A percentile compares a stretch with the other conserved stretches of the same genome.
Evolutionary conservation across 2,113 vertebrate genomes (phyloP).

Genomic region (Oncorhynchus gorbuscha): DNA sequence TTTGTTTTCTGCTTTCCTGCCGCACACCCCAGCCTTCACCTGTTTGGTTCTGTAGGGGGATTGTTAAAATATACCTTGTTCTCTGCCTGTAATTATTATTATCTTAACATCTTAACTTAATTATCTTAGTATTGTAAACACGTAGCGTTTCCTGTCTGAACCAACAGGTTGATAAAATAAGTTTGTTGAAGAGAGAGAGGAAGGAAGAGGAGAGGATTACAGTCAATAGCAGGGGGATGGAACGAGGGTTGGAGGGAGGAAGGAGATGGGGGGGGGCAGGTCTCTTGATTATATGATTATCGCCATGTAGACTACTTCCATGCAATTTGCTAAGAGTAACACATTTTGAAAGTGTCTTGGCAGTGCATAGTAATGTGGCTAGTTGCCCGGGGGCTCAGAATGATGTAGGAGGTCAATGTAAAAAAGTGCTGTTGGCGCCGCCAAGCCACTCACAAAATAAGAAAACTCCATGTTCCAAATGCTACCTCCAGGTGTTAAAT

Average conservation of each 20-base stretch:
- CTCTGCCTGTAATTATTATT: no score
- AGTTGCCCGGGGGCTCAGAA: conserved; percentile 34
- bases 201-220: conserved; percentile 3
- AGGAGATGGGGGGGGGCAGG: conserved; percentile 26
- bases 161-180: not conserved
- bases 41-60: no score
- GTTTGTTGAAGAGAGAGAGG: not conserved
- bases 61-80: no score
- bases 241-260: not conserved
- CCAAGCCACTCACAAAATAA: conserved; percentile 33
- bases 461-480: not conserved
- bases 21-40: no score
- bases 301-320: conserved; percentile 41
- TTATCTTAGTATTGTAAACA: no score
- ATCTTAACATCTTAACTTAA: no score
- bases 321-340: conserved; percentile 58
- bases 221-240: not conserved
- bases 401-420: conserved; percentile 48
- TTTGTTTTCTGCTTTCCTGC: no score
- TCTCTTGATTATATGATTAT: conserved; percentile 63
- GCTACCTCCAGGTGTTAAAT: no score
- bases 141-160: no score
- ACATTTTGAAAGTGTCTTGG: conserved; percentile 47
- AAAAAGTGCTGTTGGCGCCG: not conserved
- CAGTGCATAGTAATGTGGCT: conserved; percentile 52